phyloP scores from a whole-genome alignment of 2,113 vertebrate species.

The Pao palembangensis region DNA sequence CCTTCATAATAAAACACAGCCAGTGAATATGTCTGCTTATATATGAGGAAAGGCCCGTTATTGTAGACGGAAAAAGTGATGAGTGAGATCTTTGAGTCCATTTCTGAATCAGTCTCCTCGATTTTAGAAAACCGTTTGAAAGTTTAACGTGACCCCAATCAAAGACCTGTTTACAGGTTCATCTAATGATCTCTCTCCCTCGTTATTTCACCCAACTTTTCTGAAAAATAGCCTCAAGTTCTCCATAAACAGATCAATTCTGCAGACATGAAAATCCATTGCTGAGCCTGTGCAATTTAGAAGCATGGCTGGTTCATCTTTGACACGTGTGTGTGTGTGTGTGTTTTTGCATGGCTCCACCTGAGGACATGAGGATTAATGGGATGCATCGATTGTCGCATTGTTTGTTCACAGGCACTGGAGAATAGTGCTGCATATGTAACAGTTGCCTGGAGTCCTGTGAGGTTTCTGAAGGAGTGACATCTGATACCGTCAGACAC shows the following conservation, averaged over 20 bases:
- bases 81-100: constrained; percentile 49
- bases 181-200: not conserved
- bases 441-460: not conserved
- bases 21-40: constrained; percentile 53
- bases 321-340: not conserved
- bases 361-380: too few species aligned
- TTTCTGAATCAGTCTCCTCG: constrained; percentile 12
- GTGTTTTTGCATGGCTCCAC: too few species aligned
- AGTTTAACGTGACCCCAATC: constrained; percentile 8
- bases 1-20: constrained; percentile 57
- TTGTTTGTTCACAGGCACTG: not conserved
- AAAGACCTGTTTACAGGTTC: constrained; percentile 7
- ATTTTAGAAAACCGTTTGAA: constrained; percentile 13
- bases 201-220: constrained; percentile 2
- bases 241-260: not conserved
- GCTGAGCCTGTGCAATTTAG: not conserved
- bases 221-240: not conserved
- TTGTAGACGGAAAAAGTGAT: constrained; percentile 62
- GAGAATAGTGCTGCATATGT: not conserved
- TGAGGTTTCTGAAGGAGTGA: too few species aligned
- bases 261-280: not conserved
- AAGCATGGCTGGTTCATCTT: not conserved
- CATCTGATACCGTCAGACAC: not conserved
- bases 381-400: not conserved
- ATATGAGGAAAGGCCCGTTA: constrained; percentile 54